These are phyloP conservation scores for Microctonus brassicae DNA, from an alignment of 2,888 invertebrate genomes.

Conservation along the genomic window DNA sequence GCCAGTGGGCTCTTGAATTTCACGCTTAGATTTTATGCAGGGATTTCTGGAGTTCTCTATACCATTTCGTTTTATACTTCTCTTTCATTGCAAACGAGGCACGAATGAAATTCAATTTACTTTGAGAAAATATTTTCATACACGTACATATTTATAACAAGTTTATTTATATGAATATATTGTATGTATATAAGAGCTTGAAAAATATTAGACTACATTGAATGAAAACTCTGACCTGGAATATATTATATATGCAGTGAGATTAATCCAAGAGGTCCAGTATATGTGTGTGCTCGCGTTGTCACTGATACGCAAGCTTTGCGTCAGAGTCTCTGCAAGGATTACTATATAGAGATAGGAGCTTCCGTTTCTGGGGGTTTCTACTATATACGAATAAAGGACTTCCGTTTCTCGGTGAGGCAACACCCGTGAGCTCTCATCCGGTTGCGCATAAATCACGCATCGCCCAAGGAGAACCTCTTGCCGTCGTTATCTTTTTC, in stretches of 20 bases:
- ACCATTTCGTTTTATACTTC: not conserved
- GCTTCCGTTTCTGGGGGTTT: conserved; percentile 26
- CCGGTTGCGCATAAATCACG: conserved; percentile 56
- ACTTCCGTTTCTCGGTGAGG: conserved; percentile 42
- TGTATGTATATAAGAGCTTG: no score
- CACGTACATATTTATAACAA: not conserved
- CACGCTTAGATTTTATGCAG: conserved; percentile 1
- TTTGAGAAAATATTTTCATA: not conserved
- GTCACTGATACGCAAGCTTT: no score
- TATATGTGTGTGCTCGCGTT: no score
- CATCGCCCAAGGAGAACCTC: no score
- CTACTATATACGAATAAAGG: conserved; percentile 50
- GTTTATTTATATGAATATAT: no score
- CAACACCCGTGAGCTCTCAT: conserved; percentile 46
- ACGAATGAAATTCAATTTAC: not conserved
- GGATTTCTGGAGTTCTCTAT: not conserved
- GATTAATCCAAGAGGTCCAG: no score
- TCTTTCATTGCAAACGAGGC: not conserved
- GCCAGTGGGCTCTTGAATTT: not conserved
- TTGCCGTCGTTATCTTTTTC: no score
- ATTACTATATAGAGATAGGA: conserved; percentile 21
- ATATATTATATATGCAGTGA: no score
- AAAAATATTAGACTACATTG: no score
- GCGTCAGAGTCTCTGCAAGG: no score
- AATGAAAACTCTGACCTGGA: no score